Evolutionary conservation across 2,888 invertebrate species (phyloP), one percentile per base, ranked within the genome.

Genomic region (Aspidapion aeneum): DNA sequence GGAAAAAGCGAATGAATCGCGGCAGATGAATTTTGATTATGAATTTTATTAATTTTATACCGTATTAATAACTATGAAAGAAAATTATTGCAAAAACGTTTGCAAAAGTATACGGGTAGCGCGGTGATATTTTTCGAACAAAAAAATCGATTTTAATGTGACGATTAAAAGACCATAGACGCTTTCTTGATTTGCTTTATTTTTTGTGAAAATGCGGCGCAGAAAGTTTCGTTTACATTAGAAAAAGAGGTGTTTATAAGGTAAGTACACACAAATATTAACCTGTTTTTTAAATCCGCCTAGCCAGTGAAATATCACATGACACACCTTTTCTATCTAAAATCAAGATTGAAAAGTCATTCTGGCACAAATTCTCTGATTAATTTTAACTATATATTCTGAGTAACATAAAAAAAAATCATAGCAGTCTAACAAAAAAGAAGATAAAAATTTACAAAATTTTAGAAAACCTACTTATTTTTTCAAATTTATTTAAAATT

Each of bases 121-220:
- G 52, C 52, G 52, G 19, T 52, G 52, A 52, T 19, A 9, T n/a
- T 52, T 3, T 17, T 17, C n/a, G 7, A 19, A 52, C n/a, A n/a
- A n/a, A n/a, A n/a, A n/a, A n/a, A n/a, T n/a, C n/a, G 7, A 52
- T 52, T 52, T 52, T 52, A 17, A 52, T 52, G 52, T 52, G 52
- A 52, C 52, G 7, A 19, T 52, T 19, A 18, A n/a, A 5, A 18
- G 52, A 18, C n/a, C 19, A 52, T 52, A 7, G 7, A 52, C 19
- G 17, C 52, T 17, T 52, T n/a, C n/a, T n/a, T 52, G 52, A n/a
- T 19, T 52, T 52, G 52, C 17, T 52, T 52, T 52, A n/a, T 17
- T 21, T n/a, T 67, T 65, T 62, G 55, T 67, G 62, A 67, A 67
- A 59, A 67, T 67, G 67, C 65, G 67, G 54, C 67, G 67, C 7